phyloP scores from a whole-genome alignment of 2,888 invertebrate species.

The Chloromyia formosa region DNA sequence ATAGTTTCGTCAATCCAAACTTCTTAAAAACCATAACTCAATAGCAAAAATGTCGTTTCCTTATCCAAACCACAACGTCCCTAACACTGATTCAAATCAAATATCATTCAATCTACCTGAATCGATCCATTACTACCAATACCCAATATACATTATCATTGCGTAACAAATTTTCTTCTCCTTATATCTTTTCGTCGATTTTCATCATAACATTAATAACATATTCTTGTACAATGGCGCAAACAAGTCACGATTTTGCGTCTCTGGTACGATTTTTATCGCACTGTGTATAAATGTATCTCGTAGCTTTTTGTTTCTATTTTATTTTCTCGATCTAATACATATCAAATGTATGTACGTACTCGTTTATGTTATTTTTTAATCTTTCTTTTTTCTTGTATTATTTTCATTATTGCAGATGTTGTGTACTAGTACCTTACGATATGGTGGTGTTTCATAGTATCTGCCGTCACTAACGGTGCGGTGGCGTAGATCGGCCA shows the following conservation, averaged over 20 bases:
- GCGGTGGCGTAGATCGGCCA: background rate
- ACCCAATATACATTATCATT: slow-evolving; percentile 8
- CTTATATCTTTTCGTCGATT: slow-evolving; percentile 30
- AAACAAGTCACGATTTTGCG: slow-evolving; percentile 50
- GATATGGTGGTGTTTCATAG: background rate
- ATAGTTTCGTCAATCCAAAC: too few relatives aligned
- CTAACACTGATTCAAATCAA: background rate
- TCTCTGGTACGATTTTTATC: slow-evolving; percentile 40
- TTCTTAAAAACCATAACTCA: too few relatives aligned
- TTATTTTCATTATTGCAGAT: slow-evolving; percentile 6
- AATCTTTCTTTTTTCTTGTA: background rate
- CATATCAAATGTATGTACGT: too few relatives aligned
- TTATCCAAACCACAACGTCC: too few relatives aligned
- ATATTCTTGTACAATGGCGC: slow-evolving; percentile 49
- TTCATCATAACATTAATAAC: slow-evolving; percentile 49
- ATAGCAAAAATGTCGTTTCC: too few relatives aligned
- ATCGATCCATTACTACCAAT: slow-evolving; percentile 7
- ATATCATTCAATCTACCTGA: background rate
- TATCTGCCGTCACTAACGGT: background rate
- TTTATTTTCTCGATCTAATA: slow-evolving; percentile 5
- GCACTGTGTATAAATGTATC: background rate
- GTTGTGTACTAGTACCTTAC: background rate
- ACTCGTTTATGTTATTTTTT: too few relatives aligned
- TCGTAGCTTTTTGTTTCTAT: background rate
- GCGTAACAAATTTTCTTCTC: slow-evolving; percentile 29